Percentiles rank a stretch among this genome's conserved stretches.
Evolutionary conservation across 2,113 vertebrate species (phyloP).

Genomic region (Sander vitreus): DNA sequence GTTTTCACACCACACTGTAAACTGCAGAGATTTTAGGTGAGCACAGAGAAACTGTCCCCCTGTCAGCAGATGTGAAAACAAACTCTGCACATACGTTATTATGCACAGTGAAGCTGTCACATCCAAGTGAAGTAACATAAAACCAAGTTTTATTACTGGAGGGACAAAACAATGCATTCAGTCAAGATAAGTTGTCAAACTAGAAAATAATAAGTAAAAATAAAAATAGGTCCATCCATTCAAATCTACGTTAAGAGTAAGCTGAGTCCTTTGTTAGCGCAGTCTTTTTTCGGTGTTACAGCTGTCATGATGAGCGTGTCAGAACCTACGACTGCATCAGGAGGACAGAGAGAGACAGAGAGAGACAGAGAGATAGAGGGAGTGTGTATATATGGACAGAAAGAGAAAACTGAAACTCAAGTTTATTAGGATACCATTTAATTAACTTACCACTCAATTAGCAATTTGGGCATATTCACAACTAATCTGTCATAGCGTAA

Average conservation of each 20-base stretch:
- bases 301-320: neutral
- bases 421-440: neutral
- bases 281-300: neutral
- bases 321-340: neutral
- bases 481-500: neutral
- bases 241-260: neutral
- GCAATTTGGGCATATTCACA: neutral
- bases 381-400: neutral
- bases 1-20: neutral
- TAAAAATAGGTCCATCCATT: neutral
- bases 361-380: neutral
- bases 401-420: neutral
- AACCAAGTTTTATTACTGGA: neutral
- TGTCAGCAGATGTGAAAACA: neutral
- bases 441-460: neutral
- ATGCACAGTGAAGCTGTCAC: neutral
- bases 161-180: neutral
- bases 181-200: neutral
- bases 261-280: neutral
- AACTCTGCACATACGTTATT: neutral
- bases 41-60: neutral
- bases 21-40: neutral
- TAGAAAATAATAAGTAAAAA: neutral
- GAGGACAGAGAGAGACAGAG: neutral
- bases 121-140: neutral